phyloP scores from a whole-genome alignment of 2,888 invertebrate species.

The Ecdyonurus torrentis region DNA sequence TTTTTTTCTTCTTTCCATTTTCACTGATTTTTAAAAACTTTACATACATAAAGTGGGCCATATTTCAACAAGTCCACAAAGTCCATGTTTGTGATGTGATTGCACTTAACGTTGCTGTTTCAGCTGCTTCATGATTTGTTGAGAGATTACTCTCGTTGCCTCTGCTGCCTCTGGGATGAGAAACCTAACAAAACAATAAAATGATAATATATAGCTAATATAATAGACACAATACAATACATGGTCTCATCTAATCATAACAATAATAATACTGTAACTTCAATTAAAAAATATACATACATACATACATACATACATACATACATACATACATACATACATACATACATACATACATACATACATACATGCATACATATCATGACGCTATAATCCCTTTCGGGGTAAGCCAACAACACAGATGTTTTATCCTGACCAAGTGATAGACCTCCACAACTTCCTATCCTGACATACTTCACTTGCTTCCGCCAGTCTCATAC shows the following conservation, averaged over 20 bases:
- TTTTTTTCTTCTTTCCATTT: too few species aligned
- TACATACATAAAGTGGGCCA: too few species aligned
- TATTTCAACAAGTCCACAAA: too few species aligned
- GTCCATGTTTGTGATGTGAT: neutral
- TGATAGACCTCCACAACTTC: too few species aligned
- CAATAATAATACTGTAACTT: too few species aligned
- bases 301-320: slow-evolving; percentile 1
- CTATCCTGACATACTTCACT: too few species aligned
- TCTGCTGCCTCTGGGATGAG: slow-evolving; percentile 81
- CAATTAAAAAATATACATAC: neutral
- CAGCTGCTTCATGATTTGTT: slow-evolving; percentile 59
- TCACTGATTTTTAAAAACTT: too few species aligned
- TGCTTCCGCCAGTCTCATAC: too few species aligned
- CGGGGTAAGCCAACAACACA: too few species aligned
- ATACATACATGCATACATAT: slow-evolving; percentile 1
- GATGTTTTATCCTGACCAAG: too few species aligned
- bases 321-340: slow-evolving; percentile 1
- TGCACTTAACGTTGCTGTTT: slow-evolving; percentile 17
- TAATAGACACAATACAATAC: neutral
- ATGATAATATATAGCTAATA: slow-evolving; percentile 15
- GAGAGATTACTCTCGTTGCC: slow-evolving; percentile 77
- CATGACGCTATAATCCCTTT: too few species aligned
- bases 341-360: slow-evolving; percentile 1
- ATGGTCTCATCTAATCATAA: too few species aligned
- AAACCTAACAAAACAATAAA: slow-evolving; percentile 35